These are phyloP conservation scores for Falco cherrug DNA, from an alignment of 2,797 vertebrate genomes.

Conservation along the genomic window DNA sequence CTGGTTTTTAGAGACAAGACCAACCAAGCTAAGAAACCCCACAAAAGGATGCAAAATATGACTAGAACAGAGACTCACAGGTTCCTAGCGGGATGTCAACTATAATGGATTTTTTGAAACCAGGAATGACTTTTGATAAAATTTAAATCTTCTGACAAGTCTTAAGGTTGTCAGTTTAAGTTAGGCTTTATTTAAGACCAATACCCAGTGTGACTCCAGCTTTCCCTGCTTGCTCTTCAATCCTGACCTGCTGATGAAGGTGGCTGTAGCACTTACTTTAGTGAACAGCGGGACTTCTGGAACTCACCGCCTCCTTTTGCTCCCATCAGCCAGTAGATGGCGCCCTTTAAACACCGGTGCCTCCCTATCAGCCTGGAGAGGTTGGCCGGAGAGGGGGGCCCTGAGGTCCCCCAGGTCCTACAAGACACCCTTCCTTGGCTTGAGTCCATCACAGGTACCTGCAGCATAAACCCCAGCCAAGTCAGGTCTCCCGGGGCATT, in stretches of 20 bases:
- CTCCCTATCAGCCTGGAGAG: not conserved
- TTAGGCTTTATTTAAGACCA: not conserved
- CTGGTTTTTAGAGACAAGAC: not conserved
- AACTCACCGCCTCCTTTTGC: not conserved
- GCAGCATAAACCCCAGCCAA: not conserved
- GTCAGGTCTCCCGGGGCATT: not conserved
- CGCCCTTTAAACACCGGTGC: not conserved
- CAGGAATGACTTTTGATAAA: not conserved
- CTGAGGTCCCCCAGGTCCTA: not conserved
- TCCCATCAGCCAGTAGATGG: conserved; percentile 1
- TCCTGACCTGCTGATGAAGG: not conserved
- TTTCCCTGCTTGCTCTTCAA: not conserved
- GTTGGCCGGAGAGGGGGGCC: rapidly evolving
- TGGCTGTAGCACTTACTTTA: not conserved
- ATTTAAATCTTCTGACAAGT: not conserved
- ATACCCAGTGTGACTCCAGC: not conserved
- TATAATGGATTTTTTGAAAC: not conserved
- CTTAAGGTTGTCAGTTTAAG: not conserved
- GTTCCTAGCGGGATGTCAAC: not conserved
- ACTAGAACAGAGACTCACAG: not conserved
- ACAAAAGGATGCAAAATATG: not conserved
- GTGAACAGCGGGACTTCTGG: not conserved
- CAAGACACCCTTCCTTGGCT: not conserved
- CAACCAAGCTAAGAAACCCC: not conserved
- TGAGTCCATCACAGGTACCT: not conserved